Base-by-base conservation (phyloP, 2,888 invertebrate genomes). In the Macropis europaea region DNA sequence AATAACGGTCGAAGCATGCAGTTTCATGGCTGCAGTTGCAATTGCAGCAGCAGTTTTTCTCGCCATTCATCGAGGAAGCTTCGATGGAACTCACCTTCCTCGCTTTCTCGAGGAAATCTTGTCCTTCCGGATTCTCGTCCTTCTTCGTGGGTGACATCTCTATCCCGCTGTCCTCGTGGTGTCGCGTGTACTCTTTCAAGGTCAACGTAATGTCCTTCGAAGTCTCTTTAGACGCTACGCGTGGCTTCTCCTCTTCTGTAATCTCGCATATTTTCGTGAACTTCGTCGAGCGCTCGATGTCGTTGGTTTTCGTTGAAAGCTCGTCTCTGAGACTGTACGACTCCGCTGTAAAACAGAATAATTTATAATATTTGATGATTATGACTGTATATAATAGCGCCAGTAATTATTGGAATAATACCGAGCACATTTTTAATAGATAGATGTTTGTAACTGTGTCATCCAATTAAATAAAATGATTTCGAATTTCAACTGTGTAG, bases 61-160 rank as follows among this genome's bases (percentile, higher is more conserved):
- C 60, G 43, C 43, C 69, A 32, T 70, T 70, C 40, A 76, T 70
- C 24, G 71, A 45, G 24, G 69, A 28, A 40, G 52, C 73, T 24
- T 86, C 88, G 71, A 82, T 79, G 54, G 85, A 81, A 90, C 91
- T 90, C 89, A 92, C 92, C 92, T 91, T 90, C 81, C 90, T 91
- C 84, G 91, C 85, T 66, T 88, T 87, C 52, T 84, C 86, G 77
- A 89, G 77, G 47, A 91, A 86, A 53, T 90, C 90, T 26, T 90
- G 90, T 0, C 68, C 90, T 28, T 90, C 90, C 13, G 87, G 62
- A 36, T 69, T 85, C 60, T 73, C 81, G 30, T 80, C 75, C 34
- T 75, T 86, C 66, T 72, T 82, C 48, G 71, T 81, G 52, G 78
- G 82, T 3, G 86, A 82, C 73, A 84, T 81, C 43, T 85, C 84